Evolutionary conservation across 2,888 invertebrate species (phyloP).

Genomic region (Hemistola chrysoprasaria): DNA sequence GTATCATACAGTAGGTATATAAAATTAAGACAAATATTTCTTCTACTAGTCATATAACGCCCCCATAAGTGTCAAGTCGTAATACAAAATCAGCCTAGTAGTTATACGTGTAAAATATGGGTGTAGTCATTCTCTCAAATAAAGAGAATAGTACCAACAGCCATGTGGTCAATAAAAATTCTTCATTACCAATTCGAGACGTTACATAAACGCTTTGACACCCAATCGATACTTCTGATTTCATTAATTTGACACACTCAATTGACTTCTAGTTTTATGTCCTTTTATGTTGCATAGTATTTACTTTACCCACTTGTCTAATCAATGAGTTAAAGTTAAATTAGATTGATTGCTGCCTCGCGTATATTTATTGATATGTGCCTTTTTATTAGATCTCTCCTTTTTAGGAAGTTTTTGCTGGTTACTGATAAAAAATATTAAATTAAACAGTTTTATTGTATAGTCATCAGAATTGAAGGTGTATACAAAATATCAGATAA

Average conservation of each 20-base stretch:
- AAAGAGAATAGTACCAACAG: conserved; percentile 30
- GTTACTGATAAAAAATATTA: too few species aligned
- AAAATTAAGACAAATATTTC: too few species aligned
- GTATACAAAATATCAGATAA: too few species aligned
- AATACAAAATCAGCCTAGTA: conserved; percentile 41
- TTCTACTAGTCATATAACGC: conserved; percentile 48
- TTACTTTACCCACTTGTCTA: too few species aligned
- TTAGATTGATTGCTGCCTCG: too few species aligned
- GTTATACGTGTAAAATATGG: conserved; percentile 62
- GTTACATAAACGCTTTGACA: conserved; percentile 34
- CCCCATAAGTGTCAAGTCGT: conserved; percentile 56
- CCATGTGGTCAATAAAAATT: conserved; percentile 49
- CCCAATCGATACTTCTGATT: conserved; percentile 14
- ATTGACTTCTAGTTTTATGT: conserved; percentile 4
- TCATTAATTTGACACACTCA: conserved; percentile 16
- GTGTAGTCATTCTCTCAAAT: conserved; percentile 46
- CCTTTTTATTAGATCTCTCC: too few species aligned
- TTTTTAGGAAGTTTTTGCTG: too few species aligned
- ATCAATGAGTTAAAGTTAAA: too few species aligned
- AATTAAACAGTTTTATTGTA: too few species aligned
- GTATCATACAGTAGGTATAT: conserved; percentile 4
- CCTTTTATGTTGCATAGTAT: conserved; percentile 1
- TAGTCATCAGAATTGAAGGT: too few species aligned
- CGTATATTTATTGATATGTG: too few species aligned
- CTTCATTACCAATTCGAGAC: conserved; percentile 42